Conservation (phyloP, 92 coral and sea anemone species). For the Umimayanthus chanpuru region DNA sequence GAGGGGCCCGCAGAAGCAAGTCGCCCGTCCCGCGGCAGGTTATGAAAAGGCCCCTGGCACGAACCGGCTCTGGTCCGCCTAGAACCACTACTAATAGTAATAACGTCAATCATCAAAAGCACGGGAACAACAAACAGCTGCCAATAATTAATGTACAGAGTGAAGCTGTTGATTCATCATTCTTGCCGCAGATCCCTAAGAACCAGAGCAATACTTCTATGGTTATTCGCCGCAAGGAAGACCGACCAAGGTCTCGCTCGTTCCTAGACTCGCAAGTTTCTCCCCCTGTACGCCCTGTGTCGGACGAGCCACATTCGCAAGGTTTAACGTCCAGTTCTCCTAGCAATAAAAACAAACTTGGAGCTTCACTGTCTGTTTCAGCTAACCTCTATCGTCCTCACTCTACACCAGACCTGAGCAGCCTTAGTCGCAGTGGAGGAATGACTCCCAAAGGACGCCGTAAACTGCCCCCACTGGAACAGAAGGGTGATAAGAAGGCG, state of each 20-base stretch:
- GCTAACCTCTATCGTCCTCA: conserved; percentile 14
- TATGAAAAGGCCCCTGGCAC: background rate
- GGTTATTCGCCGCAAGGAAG: background rate
- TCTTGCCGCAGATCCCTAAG: background rate
- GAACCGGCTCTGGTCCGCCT: conserved; percentile 9
- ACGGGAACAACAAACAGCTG: background rate
- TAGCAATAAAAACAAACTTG: background rate
- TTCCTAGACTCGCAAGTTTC: background rate
- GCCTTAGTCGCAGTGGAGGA: background rate
- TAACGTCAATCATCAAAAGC: background rate
- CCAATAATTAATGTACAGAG: conserved; percentile 9
- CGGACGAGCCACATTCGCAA: background rate
- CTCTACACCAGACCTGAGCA: conserved; percentile 16
- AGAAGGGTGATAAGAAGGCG: background rate
- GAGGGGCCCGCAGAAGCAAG: background rate
- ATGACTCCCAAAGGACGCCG: conserved; percentile 23
- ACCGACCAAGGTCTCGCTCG: background rate
- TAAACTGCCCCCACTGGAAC: conserved; percentile 37
- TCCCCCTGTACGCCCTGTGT: background rate
- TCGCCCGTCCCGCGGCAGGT: background rate
- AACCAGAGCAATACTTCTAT: background rate
- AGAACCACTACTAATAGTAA: background rate
- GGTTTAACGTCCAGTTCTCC: background rate
- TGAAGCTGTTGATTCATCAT: background rate
- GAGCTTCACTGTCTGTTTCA: conserved; percentile 16